Evolutionary conservation across 2,888 invertebrate genomes (phyloP).

Genomic region (Ptycholaimellus sp.): DNA sequence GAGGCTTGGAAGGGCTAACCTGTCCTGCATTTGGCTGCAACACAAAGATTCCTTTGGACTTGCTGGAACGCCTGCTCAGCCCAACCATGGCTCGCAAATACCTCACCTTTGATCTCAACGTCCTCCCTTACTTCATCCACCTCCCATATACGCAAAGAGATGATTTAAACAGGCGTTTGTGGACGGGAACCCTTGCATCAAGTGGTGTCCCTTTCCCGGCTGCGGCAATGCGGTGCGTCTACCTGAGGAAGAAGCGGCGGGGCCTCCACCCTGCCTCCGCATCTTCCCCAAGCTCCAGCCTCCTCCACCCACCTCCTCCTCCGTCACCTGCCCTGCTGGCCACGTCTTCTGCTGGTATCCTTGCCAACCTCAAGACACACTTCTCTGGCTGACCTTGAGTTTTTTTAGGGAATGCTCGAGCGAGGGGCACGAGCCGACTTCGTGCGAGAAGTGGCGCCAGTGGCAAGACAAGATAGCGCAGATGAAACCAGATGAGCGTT

Average conservation of each 20-base stretch:
- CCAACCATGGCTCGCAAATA: constrained; percentile 42
- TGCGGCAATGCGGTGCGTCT: constrained; percentile 42
- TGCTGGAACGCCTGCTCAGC: constrained; percentile 42
- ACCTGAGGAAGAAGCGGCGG: constrained; percentile 24
- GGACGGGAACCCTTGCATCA: constrained; percentile 43
- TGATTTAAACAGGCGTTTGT: constrained; percentile 48
- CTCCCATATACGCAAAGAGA: too few species aligned
- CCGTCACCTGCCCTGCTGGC: constrained; percentile 45
- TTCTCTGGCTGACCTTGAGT: too few species aligned
- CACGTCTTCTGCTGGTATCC: constrained; percentile 44
- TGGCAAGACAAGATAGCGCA: constrained; percentile 40
- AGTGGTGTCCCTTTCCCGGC: constrained; percentile 45
- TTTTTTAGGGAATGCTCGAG: constrained; percentile 35
- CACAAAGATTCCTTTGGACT: constrained; percentile 40
- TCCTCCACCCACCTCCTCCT: constrained; percentile 34
- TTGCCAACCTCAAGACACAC: too few species aligned
- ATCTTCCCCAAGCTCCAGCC: constrained; percentile 11
- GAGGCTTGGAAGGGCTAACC: constrained; percentile 41
- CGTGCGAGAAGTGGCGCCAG: constrained; percentile 41
- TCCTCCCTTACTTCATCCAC: too few species aligned
- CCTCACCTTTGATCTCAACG: constrained; percentile 45
- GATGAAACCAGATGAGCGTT: constrained; percentile 40
- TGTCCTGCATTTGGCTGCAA: constrained; percentile 43
- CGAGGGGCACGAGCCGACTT: constrained; percentile 44
- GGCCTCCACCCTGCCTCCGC: constrained; percentile 6